Conservation (phyloP, 2,113 vertebrate species). For the Hippocampus mohnikei region DNA sequence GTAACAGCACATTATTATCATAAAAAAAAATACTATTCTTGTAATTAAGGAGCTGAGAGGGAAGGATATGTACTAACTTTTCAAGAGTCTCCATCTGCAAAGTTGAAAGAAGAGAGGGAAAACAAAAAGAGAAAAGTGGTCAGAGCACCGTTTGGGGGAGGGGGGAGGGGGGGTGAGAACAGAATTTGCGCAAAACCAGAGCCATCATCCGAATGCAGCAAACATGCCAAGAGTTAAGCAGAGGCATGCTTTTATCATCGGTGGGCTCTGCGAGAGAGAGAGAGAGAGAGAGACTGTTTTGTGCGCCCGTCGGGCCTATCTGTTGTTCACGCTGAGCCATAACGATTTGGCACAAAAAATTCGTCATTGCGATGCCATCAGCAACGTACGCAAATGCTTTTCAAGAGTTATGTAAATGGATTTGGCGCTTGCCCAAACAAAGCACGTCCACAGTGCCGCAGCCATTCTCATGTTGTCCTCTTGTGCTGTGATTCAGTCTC, state of each 20-base stretch:
- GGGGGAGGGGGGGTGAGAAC: conserved; percentile 2
- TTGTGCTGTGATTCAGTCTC: conserved; percentile 2
- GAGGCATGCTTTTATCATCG: conserved; percentile 54
- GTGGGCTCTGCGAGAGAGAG: conserved; percentile 42
- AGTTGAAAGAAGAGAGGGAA: conserved; percentile 40
- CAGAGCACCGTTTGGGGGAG: conserved; percentile 32
- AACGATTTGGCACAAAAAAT: conserved; percentile 39
- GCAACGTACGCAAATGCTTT: conserved; percentile 20
- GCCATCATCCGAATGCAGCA: conserved; percentile 42
- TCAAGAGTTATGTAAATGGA: conserved; percentile 28
- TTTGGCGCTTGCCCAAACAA: conserved; percentile 13
- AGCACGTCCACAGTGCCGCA: conserved; percentile 4
- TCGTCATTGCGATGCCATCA: conserved; percentile 14
- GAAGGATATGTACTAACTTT: conserved; percentile 88
- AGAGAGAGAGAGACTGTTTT: conserved; percentile 41
- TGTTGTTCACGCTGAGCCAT: conserved; percentile 45
- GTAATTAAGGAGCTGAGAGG: conserved; percentile 1
- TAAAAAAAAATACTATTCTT: background rate
- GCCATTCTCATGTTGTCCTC: conserved; percentile 5
- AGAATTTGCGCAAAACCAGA: conserved; percentile 20
- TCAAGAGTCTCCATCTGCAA: conserved; percentile 87
- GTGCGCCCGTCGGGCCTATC: conserved; percentile 43
- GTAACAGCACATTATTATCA: background rate
- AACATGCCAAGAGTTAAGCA: conserved; percentile 38
- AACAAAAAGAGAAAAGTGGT: conserved; percentile 43